A percentile compares a stretch with the other conserved stretches of the same genome.
Evolutionary conservation across 2,797 vertebrate genomes (phyloP).

Genomic region (Erpetoichthys calabaricus): DNA sequence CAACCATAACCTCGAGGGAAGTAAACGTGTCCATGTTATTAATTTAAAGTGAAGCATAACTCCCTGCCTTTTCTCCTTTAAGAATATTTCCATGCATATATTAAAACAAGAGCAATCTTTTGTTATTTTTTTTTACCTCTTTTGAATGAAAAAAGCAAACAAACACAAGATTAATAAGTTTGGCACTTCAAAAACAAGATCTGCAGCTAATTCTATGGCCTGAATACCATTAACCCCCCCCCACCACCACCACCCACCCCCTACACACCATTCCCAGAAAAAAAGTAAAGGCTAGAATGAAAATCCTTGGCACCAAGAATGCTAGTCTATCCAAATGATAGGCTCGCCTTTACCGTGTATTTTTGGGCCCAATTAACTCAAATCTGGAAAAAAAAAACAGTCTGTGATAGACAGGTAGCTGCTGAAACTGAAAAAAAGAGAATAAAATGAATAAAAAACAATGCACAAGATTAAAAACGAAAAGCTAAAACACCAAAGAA

Average conservation of each 20-base stretch:
- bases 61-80: slow-evolving; percentile 23
- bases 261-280: slow-evolving; percentile 24
- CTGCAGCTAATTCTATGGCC: slow-evolving; percentile 18
- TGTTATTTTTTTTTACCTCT: slow-evolving; percentile 54
- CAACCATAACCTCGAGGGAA: slow-evolving; percentile 11
- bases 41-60: slow-evolving; percentile 39
- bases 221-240: slow-evolving; percentile 26
- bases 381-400: slow-evolving; percentile 52
- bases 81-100: slow-evolving; percentile 65
- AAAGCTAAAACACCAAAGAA: slow-evolving; percentile 21
- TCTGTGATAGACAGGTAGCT: slow-evolving; percentile 28
- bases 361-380: slow-evolving; percentile 37
- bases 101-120: slow-evolving; percentile 49
- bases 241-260: slow-evolving; percentile 16
- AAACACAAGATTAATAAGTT: slow-evolving; percentile 39
- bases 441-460: slow-evolving; percentile 21
- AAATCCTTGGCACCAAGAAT: slow-evolving; percentile 55
- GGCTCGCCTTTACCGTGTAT: slow-evolving; percentile 48
- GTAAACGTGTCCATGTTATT: slow-evolving; percentile 9
- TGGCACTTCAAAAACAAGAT: slow-evolving; percentile 48
- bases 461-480: slow-evolving; percentile 27
- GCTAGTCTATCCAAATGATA: slow-evolving; percentile 46
- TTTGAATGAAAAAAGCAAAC: slow-evolving; percentile 26
- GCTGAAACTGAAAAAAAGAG: slow-evolving; percentile 8
- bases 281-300: slow-evolving; percentile 33